Base-by-base conservation (phyloP, 2,113 vertebrate genomes). In the Centrocercus urophasianus region DNA sequence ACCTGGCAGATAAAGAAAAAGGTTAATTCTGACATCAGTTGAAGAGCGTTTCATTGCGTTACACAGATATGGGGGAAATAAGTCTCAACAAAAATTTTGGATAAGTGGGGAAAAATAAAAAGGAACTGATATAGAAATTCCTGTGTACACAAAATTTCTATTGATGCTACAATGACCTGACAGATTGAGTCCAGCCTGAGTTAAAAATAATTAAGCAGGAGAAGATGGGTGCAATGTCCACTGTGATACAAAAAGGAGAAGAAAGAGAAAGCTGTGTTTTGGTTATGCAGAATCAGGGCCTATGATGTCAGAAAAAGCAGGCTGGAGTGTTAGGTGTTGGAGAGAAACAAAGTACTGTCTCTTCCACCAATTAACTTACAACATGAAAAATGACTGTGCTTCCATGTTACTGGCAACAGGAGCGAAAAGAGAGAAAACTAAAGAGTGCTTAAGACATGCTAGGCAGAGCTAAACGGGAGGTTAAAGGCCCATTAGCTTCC, bases 191-290 rank as follows among this genome's bases (percentile, higher is more conserved):
- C 66, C 71, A 48, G 8, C 25, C 20, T 18, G 48, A 20, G 14
- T 34, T 11, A 63, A 48, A 45, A 7, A 16, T 3, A 40, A 18
- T 40, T 52, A 34, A 47, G 24, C 0, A 0, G 13, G 15, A 3
- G 40, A 77, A 54, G 50, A 54, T 42, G 13, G 3, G 15, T n/a
- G 7, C 11, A 56, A 21, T 32, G 40, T 28, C n/a, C 45, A 36
- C 61, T 54, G 48, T 14, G 14, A 61, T 18, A 57, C 10, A 10
- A 40, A 43, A 57, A 40, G 2, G 52, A 88, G 17, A 14, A 25
- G 8, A 72, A 47, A 60, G 19, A 40, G 18, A 27, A 30, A 18
- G 7, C 6, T 61, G 45, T 21, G 6, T 56, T 80, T 63, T 24
- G 34, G 11, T 54, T 50, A 2, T 1, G 0, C 2, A 30, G 7